Conservation (phyloP, 2,113 vertebrate genomes). For the Psilopsiagon aurifrons region DNA sequence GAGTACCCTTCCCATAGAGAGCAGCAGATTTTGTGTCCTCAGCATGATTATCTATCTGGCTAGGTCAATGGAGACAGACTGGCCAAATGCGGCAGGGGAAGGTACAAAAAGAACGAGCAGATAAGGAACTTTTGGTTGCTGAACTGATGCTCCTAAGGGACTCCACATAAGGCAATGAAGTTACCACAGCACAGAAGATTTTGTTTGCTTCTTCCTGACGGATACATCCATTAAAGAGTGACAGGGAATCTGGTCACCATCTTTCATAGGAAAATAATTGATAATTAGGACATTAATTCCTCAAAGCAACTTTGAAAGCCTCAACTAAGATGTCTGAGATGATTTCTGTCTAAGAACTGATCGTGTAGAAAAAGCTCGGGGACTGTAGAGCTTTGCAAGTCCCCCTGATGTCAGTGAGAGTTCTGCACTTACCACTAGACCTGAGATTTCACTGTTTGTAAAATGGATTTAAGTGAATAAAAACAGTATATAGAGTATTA, state of each 20-base stretch:
- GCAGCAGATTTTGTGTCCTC: not conserved
- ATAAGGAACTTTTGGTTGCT: not conserved
- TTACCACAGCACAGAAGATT: not conserved
- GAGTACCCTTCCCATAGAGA: not conserved
- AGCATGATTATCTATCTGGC: not conserved
- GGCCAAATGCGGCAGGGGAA: not conserved
- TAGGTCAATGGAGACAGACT: not conserved
- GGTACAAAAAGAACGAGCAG: not conserved
- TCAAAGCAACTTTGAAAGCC: not conserved
- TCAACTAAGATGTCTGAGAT: not conserved
- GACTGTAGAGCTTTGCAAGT: not conserved
- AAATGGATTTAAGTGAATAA: slow-evolving; percentile 24
- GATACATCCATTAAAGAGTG: not conserved
- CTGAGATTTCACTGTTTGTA: not conserved
- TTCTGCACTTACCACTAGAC: not conserved
- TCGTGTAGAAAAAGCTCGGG: not conserved
- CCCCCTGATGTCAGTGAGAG: not conserved
- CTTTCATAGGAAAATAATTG: not conserved
- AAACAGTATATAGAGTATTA: slow-evolving; percentile 7
- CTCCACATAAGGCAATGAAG: not conserved
- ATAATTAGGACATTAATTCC: not conserved
- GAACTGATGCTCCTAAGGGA: not conserved
- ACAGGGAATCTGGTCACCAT: not conserved
- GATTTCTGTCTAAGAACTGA: not conserved
- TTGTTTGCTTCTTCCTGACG: not conserved